Evolutionary conservation across 2,797 vertebrate species (phyloP), one percentile per base, ranked within the genome.

Genomic region (Dallia pectoralis): DNA sequence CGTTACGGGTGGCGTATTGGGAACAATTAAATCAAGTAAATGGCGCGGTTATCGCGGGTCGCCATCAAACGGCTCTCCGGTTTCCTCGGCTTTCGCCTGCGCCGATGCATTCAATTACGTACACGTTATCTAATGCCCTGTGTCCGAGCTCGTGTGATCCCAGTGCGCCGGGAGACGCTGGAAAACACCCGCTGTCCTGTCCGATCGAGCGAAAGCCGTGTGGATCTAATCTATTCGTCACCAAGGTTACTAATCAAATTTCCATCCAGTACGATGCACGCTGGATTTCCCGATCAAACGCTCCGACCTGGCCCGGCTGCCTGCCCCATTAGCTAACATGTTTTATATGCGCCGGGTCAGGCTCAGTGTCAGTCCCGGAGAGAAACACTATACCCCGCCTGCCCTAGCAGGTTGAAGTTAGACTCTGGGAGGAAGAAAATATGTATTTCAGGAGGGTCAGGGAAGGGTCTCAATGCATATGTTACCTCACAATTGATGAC

Each of bases 221-320:
- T 89, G 91, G 92, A 95, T 95, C 94, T 93, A 92, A 92, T 93
- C 85, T 89, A 94, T 93, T 89, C 85, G 91, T 96, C 94, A 94
- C 95, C 94, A 94, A 91, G 94, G 94, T 93, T 92, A 96, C 95
- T 95, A 96, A 97, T 97, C 95, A 96, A 93, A 96, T 96, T 96
- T 97, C 94, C 94, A 95, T 95, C 93, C 93, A 93, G 93, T 92
- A 91, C 91, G 89, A 83, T 91, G 90, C 92, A 92, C 91, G 92
- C 91, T 93, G 93, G 94, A 95, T 95, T 95, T 96, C 93, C 93
- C 94, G 92, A 95, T 97, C 95, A 97, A 96, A 96, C 93, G 90
- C 91, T 91, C 91, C 81, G 87, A 92, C 90, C 91, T 91, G 93
- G 92, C 91, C 92, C 93, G 88, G 92, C 84, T 79, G 83, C 90